A percentile compares a stretch with the other conserved stretches of the same genome.
These are phyloP conservation scores for Lucilia sericata DNA, from an alignment of 1,140 invertebrate species.

Conservation along the genomic window DNA sequence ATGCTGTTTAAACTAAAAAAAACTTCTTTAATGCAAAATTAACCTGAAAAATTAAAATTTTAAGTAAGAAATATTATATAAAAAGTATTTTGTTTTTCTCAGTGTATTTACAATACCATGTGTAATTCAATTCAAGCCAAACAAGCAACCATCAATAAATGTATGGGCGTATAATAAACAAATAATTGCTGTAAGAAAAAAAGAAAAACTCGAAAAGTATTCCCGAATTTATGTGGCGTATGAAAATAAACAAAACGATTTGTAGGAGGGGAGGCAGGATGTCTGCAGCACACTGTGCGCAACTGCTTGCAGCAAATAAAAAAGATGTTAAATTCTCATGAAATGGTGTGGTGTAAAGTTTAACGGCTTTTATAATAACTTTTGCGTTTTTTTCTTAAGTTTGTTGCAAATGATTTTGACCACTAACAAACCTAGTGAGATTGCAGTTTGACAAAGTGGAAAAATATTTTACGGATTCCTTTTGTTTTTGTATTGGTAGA, in stretches of 20 bases:
- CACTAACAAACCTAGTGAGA: too few relatives aligned
- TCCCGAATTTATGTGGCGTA: background rate
- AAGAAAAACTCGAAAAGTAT: background rate
- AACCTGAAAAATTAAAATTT: too few relatives aligned
- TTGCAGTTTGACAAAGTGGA: too few relatives aligned
- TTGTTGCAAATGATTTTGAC: too few relatives aligned
- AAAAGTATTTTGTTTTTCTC: too few relatives aligned
- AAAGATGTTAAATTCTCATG: background rate
- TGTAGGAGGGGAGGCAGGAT: background rate
- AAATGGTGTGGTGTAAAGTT: background rate
- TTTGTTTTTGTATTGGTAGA: too few relatives aligned
- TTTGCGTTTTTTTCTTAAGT: too few relatives aligned
- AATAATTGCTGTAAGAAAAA: constrained; percentile 22
- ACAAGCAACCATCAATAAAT: background rate
- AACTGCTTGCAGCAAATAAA: background rate
- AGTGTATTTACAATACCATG: too few relatives aligned
- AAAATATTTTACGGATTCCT: too few relatives aligned
- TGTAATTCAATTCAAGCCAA: background rate
- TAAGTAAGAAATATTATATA: too few relatives aligned
- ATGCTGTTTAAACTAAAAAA: too few relatives aligned
- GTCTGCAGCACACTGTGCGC: background rate
- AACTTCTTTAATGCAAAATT: too few relatives aligned
- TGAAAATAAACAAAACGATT: background rate
- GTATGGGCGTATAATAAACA: constrained; percentile 36
- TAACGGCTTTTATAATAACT: background rate